A percentile compares a stretch with the other conserved stretches of the same genome.
Conservation (phyloP, 2,113 vertebrate species). For the Notarius lentiginosus region DNA sequence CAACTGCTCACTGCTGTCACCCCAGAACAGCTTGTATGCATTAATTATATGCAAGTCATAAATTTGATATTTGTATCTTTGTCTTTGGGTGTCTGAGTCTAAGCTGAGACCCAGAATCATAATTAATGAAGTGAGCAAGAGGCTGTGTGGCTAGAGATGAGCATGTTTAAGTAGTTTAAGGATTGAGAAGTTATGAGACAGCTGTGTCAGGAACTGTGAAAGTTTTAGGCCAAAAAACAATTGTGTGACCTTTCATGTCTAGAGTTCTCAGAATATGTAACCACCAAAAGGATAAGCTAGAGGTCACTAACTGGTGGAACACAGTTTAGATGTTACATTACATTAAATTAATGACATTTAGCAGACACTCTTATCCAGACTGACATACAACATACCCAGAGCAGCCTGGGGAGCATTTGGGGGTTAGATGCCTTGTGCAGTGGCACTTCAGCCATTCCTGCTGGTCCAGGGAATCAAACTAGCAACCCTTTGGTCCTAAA, state of each 20-base stretch:
- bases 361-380: too few relatives aligned
- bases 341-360: too few relatives aligned
- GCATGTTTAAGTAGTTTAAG: slow-evolving; percentile 38
- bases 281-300: neutral
- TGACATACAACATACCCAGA: too few relatives aligned
- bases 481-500: too few relatives aligned
- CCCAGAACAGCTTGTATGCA: slow-evolving; percentile 53
- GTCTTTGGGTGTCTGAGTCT: slow-evolving; percentile 33
- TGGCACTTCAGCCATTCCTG: too few relatives aligned
- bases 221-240: slow-evolving; percentile 26
- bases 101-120: slow-evolving; percentile 44
- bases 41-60: slow-evolving; percentile 59
- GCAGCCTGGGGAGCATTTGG: too few relatives aligned
- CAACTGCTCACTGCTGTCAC: slow-evolving; percentile 35
- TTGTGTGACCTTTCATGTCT: slow-evolving; percentile 20
- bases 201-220: slow-evolving; percentile 23
- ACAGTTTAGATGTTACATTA: neutral
- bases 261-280: neutral
- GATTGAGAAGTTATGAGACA: slow-evolving; percentile 21
- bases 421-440: too few relatives aligned
- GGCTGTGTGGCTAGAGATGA: neutral
- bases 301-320: neutral
- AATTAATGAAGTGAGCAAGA: slow-evolving; percentile 38
- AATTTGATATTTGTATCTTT: slow-evolving; percentile 57
- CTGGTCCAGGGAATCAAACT: too few relatives aligned